phyloP scores from a whole-genome alignment of 1,140 invertebrate species.

The Pseudomyrmex sp. region DNA sequence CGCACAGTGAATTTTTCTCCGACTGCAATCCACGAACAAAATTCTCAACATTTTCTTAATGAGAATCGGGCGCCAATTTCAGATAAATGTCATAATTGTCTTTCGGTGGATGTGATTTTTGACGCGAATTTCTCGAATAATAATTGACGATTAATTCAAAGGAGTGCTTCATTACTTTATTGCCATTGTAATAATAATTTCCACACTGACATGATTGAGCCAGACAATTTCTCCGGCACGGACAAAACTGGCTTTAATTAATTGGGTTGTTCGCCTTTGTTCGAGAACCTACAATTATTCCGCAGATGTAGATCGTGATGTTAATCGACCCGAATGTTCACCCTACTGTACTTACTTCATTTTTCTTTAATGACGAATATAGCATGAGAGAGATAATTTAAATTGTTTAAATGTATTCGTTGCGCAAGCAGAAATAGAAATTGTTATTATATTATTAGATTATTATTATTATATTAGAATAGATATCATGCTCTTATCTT shows the following conservation, averaged over 20 bases:
- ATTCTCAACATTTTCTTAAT: too few species aligned
- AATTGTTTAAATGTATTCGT: background rate
- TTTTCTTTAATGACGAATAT: constrained; percentile 24
- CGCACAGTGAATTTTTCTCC: background rate
- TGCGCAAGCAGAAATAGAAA: too few species aligned
- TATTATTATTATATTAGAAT: background rate
- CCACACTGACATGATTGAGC: background rate
- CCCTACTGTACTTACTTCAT: background rate
- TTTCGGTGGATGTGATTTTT: too few species aligned
- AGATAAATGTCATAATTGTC: too few species aligned
- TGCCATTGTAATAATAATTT: constrained; percentile 18
- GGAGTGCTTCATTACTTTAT: constrained; percentile 13
- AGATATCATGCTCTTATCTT: background rate
- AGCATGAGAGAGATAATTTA: constrained; percentile 10
- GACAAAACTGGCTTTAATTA: constrained; percentile 62
- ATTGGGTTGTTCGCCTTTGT: constrained; percentile 52
- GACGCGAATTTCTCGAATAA: background rate
- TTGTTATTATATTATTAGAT: too few species aligned
- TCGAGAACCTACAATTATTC: constrained; percentile 50
- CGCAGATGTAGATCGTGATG: constrained; percentile 33
- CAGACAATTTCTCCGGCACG: constrained; percentile 10
- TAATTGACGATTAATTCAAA: constrained; percentile 2
- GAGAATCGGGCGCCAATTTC: too few species aligned
- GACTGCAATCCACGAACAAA: too few species aligned
- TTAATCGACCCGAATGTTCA: constrained; percentile 59